Conservation (phyloP, 1,140 invertebrate species). For the Drosophila ambigua region DNA sequence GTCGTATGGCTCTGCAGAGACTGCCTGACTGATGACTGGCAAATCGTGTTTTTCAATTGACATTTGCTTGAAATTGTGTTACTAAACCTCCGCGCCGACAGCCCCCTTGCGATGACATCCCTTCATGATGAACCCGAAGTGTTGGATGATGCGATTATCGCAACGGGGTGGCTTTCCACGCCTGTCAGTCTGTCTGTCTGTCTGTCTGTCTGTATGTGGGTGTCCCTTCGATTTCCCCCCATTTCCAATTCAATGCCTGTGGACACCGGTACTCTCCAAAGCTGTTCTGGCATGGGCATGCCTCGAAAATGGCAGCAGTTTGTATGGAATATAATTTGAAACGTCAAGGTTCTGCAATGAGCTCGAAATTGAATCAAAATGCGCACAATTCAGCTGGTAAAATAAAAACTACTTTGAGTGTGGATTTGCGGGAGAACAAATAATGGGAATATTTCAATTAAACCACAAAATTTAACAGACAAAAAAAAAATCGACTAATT, state of each 20-base stretch:
- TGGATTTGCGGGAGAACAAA: too few relatives aligned
- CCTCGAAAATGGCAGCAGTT: background rate
- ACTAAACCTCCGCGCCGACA: slow-evolving; percentile 18
- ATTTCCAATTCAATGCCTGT: too few relatives aligned
- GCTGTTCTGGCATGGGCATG: background rate
- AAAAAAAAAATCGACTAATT: too few relatives aligned
- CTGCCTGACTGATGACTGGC: slow-evolving; percentile 54
- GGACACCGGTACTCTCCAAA: slow-evolving; percentile 9
- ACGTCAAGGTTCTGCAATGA: too few relatives aligned
- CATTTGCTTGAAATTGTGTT: slow-evolving; percentile 75
- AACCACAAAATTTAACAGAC: too few relatives aligned
- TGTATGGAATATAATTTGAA: too few relatives aligned
- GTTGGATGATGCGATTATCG: slow-evolving; percentile 67
- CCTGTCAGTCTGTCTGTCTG: background rate
- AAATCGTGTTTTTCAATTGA: slow-evolving; percentile 79
- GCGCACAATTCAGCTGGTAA: too few relatives aligned
- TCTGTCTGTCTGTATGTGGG: background rate
- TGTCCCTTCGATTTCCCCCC: background rate
- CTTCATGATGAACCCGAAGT: slow-evolving; percentile 26
- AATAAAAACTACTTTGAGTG: too few relatives aligned
- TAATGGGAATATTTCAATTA: too few relatives aligned
- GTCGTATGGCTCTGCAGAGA: slow-evolving; percentile 14
- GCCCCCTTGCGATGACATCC: background rate
- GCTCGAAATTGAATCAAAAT: too few relatives aligned
- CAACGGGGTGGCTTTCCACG: background rate